Evolutionary conservation across 2,888 invertebrate genomes (phyloP).

Genomic region (Leucoptera coffeella): DNA sequence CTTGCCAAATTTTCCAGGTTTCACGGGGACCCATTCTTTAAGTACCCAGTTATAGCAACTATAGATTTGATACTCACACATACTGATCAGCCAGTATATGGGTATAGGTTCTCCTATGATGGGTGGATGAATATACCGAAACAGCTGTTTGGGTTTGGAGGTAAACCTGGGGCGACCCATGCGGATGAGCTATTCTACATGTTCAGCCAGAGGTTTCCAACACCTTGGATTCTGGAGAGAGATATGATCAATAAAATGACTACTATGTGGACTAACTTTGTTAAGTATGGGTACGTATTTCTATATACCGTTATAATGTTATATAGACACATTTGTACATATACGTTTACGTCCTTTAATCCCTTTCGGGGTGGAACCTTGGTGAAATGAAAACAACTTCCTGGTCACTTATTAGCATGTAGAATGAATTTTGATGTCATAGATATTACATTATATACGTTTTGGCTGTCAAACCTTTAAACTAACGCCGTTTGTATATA

Average conservation of each 20-base stretch:
- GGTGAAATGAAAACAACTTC: too few species aligned
- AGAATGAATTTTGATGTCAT: too few species aligned
- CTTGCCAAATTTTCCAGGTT: conserved; percentile 22
- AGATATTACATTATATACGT: too few species aligned
- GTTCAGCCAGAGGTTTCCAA: conserved; percentile 18
- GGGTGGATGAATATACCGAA: conserved; percentile 33
- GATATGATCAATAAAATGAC: conserved; percentile 20
- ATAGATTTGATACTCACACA: conserved; percentile 17
- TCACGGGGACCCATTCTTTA: conserved; percentile 28
- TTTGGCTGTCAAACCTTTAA: too few species aligned
- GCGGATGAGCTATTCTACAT: conserved; percentile 41
- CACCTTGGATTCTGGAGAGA: conserved; percentile 15
- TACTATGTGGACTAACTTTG: conserved; percentile 36
- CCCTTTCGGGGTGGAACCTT: too few species aligned
- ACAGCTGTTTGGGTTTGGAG: conserved; percentile 14
- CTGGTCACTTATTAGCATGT: too few species aligned
- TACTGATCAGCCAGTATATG: conserved; percentile 16
- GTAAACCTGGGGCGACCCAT: conserved; percentile 29
- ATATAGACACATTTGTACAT: too few species aligned
- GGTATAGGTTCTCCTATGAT: conserved; percentile 25
- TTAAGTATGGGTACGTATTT: conserved; percentile 24
- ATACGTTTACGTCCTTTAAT: too few species aligned
- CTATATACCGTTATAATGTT: neutral
- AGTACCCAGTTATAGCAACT: conserved; percentile 20
- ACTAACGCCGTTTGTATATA: too few species aligned